These are phyloP conservation scores for Mamestra configurata DNA, from an alignment of 1,140 invertebrate genomes.

Conservation along the genomic window DNA sequence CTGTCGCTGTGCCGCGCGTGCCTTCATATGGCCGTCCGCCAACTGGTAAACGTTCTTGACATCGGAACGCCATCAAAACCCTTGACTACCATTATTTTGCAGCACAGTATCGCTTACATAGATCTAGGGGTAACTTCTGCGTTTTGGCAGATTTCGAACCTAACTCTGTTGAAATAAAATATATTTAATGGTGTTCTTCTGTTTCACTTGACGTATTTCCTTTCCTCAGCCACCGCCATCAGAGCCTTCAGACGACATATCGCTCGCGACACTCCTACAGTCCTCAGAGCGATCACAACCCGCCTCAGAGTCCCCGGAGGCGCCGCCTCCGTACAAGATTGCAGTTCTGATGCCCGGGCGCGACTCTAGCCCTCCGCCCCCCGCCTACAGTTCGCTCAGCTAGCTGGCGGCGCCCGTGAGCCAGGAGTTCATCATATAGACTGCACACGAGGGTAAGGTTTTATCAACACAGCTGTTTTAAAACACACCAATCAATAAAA, in stretches of 20 bases:
- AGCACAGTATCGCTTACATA: too few species aligned
- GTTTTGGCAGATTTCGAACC: too few species aligned
- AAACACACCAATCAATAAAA: not conserved
- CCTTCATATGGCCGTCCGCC: too few species aligned
- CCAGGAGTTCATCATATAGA: conserved; percentile 70
- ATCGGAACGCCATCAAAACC: too few species aligned
- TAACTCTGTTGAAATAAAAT: too few species aligned
- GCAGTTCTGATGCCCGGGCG: conserved; percentile 90
- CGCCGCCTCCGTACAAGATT: conserved; percentile 91
- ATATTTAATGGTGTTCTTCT: not conserved
- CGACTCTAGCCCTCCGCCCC: conserved; percentile 88
- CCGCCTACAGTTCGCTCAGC: conserved; percentile 90
- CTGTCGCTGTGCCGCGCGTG: too few species aligned
- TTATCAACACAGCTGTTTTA: not conserved
- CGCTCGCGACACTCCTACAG: conserved; percentile 61
- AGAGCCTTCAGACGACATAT: conserved; percentile 69
- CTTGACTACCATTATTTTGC: too few species aligned
- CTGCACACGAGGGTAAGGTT: conserved; percentile 46
- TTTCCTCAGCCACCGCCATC: conserved; percentile 55
- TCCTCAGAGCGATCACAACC: conserved; percentile 53
- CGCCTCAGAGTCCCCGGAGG: conserved; percentile 59
- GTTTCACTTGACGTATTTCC: not conserved
- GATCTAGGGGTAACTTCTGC: too few species aligned
- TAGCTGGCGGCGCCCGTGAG: conserved; percentile 75
- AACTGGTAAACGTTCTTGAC: too few species aligned